phyloP scores from a whole-genome alignment of 2,888 invertebrate genomes.

The Argyra leucocephala region DNA sequence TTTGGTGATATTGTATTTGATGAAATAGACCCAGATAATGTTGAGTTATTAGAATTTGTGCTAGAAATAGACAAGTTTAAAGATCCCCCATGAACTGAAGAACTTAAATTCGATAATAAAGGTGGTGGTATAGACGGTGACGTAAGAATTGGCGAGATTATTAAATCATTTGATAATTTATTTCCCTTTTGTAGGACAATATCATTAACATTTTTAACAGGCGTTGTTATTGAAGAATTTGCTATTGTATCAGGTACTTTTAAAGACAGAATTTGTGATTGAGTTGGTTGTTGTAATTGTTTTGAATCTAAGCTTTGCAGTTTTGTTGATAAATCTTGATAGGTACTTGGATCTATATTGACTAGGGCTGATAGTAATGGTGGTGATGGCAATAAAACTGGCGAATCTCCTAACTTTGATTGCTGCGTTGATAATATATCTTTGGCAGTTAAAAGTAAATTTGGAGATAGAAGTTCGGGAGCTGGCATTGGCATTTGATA shows the following conservation, averaged over 20 bases:
- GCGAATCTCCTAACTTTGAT: not conserved
- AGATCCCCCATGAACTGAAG: not conserved
- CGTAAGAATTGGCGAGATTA: not conserved
- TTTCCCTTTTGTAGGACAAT: constrained; percentile 9
- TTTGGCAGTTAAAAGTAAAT: not conserved
- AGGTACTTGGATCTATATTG: not conserved
- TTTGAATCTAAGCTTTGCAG: not conserved
- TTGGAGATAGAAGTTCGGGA: not conserved
- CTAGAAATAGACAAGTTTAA: not conserved
- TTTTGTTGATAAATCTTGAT: not conserved
- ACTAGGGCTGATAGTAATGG: not conserved
- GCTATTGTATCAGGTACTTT: not conserved
- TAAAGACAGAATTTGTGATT: not conserved
- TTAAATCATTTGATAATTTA: constrained; percentile 11
- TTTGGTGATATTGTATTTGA: not conserved
- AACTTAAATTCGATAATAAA: not conserved
- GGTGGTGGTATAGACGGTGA: constrained; percentile 13
- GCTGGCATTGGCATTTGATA: not conserved
- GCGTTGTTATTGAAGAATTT: constrained; percentile 13
- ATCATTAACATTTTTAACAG: constrained; percentile 7
- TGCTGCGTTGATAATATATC: not conserved
- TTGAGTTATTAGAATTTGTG: not conserved
- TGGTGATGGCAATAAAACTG: not conserved
- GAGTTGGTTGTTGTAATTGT: not conserved
- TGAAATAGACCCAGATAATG: not conserved